A percentile compares a stretch with the other conserved stretches of the same genome.
These are phyloP conservation scores for Spatula versicolor DNA, from an alignment of 2,797 vertebrate species.

Conservation along the genomic window DNA sequence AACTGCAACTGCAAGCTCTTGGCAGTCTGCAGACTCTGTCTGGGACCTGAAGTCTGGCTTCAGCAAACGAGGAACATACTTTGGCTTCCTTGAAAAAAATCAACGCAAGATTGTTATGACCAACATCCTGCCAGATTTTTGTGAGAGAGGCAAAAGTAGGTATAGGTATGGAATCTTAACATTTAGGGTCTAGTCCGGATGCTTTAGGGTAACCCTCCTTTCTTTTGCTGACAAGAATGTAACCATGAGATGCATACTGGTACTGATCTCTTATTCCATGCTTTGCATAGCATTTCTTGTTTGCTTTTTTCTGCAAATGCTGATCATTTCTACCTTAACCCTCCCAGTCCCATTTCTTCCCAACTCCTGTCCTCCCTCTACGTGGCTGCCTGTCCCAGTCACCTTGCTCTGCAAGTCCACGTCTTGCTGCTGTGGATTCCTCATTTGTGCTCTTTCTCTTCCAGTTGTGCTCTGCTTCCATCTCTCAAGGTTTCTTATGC, in stretches of 20 bases:
- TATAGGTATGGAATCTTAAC: background rate
- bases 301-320: background rate
- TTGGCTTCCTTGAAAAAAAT: background rate
- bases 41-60: background rate
- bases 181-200: background rate
- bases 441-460: background rate
- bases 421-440: background rate
- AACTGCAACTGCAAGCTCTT: background rate
- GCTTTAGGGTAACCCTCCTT: background rate
- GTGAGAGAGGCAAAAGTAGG: background rate
- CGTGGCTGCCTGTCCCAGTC: background rate
- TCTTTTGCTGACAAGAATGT: background rate
- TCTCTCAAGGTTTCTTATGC: background rate
- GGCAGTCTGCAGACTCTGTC: background rate
- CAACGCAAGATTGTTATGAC: background rate
- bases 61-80: background rate
- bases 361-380: background rate
- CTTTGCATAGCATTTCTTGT: background rate
- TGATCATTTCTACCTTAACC: background rate
- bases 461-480: background rate
- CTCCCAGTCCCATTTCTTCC: background rate
- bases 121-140: background rate
- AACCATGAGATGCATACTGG: background rate
- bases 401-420: background rate
- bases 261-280: background rate